Base-by-base conservation (phyloP, 2,113 vertebrate genomes). In the Nycticryphes semicollaris region DNA sequence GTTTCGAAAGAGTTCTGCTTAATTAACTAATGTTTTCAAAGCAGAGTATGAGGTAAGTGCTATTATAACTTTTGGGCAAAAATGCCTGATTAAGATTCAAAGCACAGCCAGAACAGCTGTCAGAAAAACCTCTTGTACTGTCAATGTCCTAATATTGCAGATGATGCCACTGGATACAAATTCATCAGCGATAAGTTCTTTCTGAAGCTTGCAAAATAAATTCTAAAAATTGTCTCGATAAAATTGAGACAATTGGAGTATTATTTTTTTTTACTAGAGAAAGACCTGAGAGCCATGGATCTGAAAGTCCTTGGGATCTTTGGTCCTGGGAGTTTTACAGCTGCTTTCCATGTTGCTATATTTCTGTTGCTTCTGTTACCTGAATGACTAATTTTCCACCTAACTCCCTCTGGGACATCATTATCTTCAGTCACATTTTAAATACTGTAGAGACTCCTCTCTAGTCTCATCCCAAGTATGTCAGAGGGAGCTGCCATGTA, bases 171-270 rank as follows among this genome's bases (percentile, higher is more conserved):
- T 66, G 50, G 93, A 80, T 90, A 73, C 35, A 95, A 95, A 93
- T 78, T 62, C 79, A 74, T 87, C 66, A 90, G 51, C 73, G 91
- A 94, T 94, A 95, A 86, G 17, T 16, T 57, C 68, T 88, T 87
- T 54, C 75, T 72, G 48, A 37, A 51, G 47, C 50, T 94, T 7
- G 4, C 27, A 70, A 87, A 84, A 43, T 51, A 87, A 86, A 90
- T 70, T 80, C 53, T 45, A 41, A 77, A 92, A 90, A 60, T 12
- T n/a, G 5, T 18, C 74, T 76, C 51, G 69, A 43, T 45, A 17
- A 43, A 64, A 74, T 68, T n/a, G n/a, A n/a, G n/a, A n/a, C n/a
- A n/a, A n/a, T n/a, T n/a, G n/a, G n/a, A n/a, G n/a, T n/a, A n/a
- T n/a, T n/a, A n/a, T n/a, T 43, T 50, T 90, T 90, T 85, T 64